Percentiles rank a stretch among this genome's conserved stretches.
Evolutionary conservation across 2,113 vertebrate species (phyloP).

Genomic region (Cercopithecus mona): DNA sequence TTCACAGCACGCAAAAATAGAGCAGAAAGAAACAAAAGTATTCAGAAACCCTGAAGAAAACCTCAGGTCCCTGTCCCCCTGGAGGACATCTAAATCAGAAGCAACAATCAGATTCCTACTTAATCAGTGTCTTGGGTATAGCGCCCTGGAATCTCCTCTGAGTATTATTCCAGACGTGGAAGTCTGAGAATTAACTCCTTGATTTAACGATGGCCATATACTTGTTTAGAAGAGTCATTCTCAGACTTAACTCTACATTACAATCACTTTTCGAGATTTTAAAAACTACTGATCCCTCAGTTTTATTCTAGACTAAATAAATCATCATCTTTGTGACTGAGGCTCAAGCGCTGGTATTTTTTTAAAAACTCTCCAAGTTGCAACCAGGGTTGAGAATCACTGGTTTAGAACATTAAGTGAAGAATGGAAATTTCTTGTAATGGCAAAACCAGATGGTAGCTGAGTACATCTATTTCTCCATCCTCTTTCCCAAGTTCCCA

Average conservation of each 20-base stretch:
- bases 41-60: not conserved
- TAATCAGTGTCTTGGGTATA: not conserved
- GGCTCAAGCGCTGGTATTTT: not conserved
- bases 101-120: not conserved
- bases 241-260: not conserved
- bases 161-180: not conserved
- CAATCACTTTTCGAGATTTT: not conserved
- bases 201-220: not conserved
- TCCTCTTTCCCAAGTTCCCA: not conserved
- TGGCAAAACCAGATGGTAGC: not conserved
- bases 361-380: not conserved
- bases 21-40: not conserved
- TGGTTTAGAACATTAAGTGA: not conserved
- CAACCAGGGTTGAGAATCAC: not conserved
- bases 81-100: not conserved
- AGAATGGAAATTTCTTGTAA: not conserved
- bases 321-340: not conserved
- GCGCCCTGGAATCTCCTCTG: not conserved
- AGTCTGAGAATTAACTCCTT: not conserved
- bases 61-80: not conserved
- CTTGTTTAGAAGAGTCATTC: not conserved
- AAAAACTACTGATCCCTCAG: not conserved
- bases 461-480: not conserved
- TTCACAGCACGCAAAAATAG: not conserved
- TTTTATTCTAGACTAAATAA: conserved; percentile 29